These are phyloP conservation scores for Neoitamus cyanurus DNA, from an alignment of 2,888 invertebrate genomes.

Conservation along the genomic window DNA sequence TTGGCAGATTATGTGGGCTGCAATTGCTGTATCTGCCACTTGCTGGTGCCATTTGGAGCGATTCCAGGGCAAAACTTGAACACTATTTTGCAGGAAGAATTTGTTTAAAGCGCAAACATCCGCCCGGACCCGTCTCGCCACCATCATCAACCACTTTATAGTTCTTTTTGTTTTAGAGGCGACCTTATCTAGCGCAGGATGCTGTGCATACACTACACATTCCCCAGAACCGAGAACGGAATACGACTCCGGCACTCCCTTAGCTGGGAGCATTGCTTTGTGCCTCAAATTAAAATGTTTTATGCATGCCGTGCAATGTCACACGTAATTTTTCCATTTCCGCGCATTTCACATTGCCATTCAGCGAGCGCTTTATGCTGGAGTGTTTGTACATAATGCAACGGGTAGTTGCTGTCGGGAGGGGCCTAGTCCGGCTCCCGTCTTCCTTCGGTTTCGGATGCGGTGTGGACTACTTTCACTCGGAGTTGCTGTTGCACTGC, in stretches of 20 bases:
- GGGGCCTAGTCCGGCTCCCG: not conserved
- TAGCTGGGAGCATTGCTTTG: not conserved
- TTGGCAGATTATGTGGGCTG: slow-evolving; percentile 35
- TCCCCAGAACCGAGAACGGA: not conserved
- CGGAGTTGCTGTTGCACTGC: not conserved
- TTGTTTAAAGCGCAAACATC: slow-evolving; percentile 13
- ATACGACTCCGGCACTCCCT: not conserved
- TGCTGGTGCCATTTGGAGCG: slow-evolving; percentile 23
- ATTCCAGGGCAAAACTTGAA: slow-evolving; percentile 21
- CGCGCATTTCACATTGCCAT: slow-evolving; percentile 7
- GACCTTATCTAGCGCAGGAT: not conserved
- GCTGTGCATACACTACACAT: not conserved
- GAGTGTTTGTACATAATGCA: slow-evolving; percentile 16
- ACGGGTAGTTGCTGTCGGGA: not conserved
- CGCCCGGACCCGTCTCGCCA: not conserved
- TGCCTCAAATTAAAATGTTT: slow-evolving; percentile 40
- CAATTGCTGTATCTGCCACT: slow-evolving; percentile 10
- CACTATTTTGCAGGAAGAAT: slow-evolving; percentile 2
- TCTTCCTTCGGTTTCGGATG: not conserved
- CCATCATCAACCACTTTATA: not conserved
- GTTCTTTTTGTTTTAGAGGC: not conserved
- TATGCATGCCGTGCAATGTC: slow-evolving; percentile 40
- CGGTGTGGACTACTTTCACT: not conserved
- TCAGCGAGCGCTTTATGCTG: slow-evolving; percentile 12
- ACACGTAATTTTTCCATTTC: slow-evolving; percentile 40